Percentiles rank a stretch among this genome's conserved stretches.
phyloP scores from a whole-genome alignment of 2,113 vertebrate genomes.

The Hyperopisus bebe region DNA sequence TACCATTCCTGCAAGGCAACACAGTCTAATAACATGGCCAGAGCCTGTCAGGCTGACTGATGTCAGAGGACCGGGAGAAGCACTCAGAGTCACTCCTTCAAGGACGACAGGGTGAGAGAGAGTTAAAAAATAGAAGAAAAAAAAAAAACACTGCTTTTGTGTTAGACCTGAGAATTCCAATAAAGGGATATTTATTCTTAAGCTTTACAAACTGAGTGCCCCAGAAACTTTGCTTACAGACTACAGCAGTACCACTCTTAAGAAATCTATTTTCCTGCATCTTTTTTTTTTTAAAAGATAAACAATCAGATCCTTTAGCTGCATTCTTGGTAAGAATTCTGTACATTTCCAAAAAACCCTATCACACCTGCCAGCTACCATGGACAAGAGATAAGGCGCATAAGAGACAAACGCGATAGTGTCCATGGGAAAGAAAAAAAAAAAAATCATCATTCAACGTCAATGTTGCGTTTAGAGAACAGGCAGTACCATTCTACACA shows the following conservation, averaged over 20 bases:
- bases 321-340: constrained; percentile 25
- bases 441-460: background rate
- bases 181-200: background rate
- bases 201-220: background rate
- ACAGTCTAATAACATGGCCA: constrained; percentile 39
- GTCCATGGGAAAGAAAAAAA: constrained; percentile 9
- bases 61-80: constrained; percentile 34
- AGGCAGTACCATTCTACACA: constrained; percentile 1
- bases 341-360: constrained; percentile 4
- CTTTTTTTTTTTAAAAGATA: constrained; percentile 3
- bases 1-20: constrained; percentile 14
- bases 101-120: background rate
- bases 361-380: constrained; percentile 12
- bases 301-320: constrained; percentile 24
- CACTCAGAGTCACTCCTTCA: constrained; percentile 39
- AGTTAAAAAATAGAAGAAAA: background rate
- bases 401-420: background rate
- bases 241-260: background rate
- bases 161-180: background rate
- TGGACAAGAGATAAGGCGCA: constrained; percentile 19
- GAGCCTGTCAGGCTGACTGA: constrained; percentile 33
- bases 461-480: constrained; percentile 13
- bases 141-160: background rate
- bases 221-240: background rate
- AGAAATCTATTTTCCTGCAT: background rate